Evolutionary conservation across 2,797 vertebrate species (phyloP).

Genomic region (Dendrocincla fuliginosa): DNA sequence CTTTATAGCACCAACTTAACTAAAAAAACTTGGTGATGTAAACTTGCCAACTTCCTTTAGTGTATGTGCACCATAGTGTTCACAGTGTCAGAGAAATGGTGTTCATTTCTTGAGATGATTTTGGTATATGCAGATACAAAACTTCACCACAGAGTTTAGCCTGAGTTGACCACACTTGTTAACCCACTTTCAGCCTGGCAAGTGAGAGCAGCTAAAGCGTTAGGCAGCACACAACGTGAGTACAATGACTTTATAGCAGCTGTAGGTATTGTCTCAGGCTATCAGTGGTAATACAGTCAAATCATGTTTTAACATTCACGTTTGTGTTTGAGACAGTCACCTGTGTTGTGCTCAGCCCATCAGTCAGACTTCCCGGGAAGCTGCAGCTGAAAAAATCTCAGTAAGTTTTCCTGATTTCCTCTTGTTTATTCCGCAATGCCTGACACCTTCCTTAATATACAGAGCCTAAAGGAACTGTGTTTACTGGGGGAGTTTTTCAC

Average conservation of each 20-base stretch:
- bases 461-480: not conserved
- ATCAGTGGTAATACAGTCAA: not conserved
- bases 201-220: not conserved
- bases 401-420: not conserved
- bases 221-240: accelerated
- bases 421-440: not conserved
- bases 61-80: accelerated
- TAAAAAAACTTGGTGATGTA: not conserved
- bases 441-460: not conserved
- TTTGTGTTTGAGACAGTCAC: not conserved
- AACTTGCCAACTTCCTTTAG: not conserved
- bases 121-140: not conserved
- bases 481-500: not conserved
- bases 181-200: not conserved
- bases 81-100: slow-evolving; percentile 1
- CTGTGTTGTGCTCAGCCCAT: not conserved
- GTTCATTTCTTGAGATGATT: not conserved
- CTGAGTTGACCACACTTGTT: accelerated
- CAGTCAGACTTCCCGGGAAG: not conserved
- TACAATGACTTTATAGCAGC: not conserved
- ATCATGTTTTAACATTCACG: not conserved
- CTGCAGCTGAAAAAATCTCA: not conserved
- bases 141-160: not conserved
- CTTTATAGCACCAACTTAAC: not conserved
- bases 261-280: not conserved